These are phyloP conservation scores for Andrena flavipes DNA, from an alignment of 2,888 invertebrate species.

Conservation along the genomic window DNA sequence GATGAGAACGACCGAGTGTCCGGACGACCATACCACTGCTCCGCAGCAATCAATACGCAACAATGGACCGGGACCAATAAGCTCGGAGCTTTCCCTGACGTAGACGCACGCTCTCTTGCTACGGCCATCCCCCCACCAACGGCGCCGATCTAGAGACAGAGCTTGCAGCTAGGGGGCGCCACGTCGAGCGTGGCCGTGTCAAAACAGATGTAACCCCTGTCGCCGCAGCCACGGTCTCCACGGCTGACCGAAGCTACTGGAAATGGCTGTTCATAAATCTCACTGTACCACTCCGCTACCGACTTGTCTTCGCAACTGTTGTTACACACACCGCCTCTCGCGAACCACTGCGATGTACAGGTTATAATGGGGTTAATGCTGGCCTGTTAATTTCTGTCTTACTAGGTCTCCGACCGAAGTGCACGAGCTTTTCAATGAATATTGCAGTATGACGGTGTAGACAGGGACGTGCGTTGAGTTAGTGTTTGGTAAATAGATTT, in stretches of 20 bases:
- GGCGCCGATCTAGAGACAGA: constrained; percentile 30
- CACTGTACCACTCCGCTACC: background rate
- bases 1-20: constrained; percentile 80
- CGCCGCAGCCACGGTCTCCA: constrained; percentile 6
- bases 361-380: too few relatives aligned
- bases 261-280: constrained; percentile 14
- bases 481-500: too few relatives aligned
- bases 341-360: background rate
- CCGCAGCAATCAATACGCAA: constrained; percentile 84
- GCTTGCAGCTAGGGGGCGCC: constrained; percentile 46
- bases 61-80: constrained; percentile 84
- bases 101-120: constrained; percentile 79
- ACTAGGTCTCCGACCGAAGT: background rate
- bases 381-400: background rate
- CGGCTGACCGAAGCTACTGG: constrained; percentile 26
- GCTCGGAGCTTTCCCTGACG: constrained; percentile 84
- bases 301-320: background rate
- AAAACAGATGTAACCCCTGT: constrained; percentile 44
- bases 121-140: constrained; percentile 56
- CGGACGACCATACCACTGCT: constrained; percentile 81
- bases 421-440: background rate
- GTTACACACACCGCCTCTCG: background rate
- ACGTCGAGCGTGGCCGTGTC: constrained; percentile 54
- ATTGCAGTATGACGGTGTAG: background rate
- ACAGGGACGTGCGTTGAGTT: too few relatives aligned